Evolutionary conservation across 2,888 invertebrate species (phyloP), one percentile per base, ranked within the genome.

Genomic region (Aelia acuminata): DNA sequence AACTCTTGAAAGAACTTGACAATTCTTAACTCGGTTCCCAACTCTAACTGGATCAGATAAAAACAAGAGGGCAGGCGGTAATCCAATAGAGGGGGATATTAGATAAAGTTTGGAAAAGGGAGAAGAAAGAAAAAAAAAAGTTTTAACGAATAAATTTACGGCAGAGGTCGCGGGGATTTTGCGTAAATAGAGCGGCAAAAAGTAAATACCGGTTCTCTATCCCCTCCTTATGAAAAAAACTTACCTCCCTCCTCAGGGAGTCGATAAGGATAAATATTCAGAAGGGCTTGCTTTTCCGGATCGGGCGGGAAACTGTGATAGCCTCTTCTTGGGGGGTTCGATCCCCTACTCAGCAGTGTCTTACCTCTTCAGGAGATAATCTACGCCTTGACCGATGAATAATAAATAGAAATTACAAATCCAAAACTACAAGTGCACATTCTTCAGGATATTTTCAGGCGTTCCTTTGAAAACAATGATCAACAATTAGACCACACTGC

Each of bases 111-210:
- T 39, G 39, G 80, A 80, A 47, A 70, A 70, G 63, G 35, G 63
- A 35, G 35, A 35, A 20, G 20, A n/a, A 57, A 15, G 15, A 26
- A 35, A 35, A 70, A 57, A 57, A 70, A 31, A 80, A 80, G 43
- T 80, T 80, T 80, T 47, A 80, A 80, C 80, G 80, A 80, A 80
- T 80, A 80, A 80, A 80, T 80, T 70, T 80, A 80, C 80, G n/a
- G 80, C 22, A 80, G 43, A 80, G 63, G 80, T 80, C 43, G 80
- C 22, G 43, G 80, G 80, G 80, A 80, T 43, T n/a, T 80, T 80
- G 80, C 80, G 39, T 80, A 80, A 80, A 80, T 80, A 80, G 80
- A 80, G 43, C 80, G 43, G 43, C 80, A 80, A 80, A 47, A 47
- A 47, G 80, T 80, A 47, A 80, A 80, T 80, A 80, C 80, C 22